Percentiles rank a stretch among this genome's conserved stretches.
phyloP scores from a whole-genome alignment of 2,113 vertebrate species.

The Calidris pygmaea region DNA sequence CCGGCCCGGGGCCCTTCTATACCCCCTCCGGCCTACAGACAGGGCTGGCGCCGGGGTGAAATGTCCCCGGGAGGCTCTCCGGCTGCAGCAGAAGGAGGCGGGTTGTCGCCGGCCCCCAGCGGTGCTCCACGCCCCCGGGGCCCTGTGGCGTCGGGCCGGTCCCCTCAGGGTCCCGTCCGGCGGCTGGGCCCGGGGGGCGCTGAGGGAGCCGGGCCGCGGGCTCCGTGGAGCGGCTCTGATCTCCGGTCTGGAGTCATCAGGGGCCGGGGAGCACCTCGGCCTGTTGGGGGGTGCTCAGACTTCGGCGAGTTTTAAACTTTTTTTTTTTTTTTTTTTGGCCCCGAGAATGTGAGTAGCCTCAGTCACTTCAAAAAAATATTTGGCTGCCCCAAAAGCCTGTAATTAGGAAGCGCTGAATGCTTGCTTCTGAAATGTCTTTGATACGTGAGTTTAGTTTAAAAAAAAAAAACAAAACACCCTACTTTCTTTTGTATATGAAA shows the following conservation, averaged over 20 bases:
- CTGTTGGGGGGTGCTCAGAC: accelerated
- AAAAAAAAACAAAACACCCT: too few species aligned
- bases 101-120: accelerated
- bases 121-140: neutral
- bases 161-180: neutral
- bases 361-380: neutral
- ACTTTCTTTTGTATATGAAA: accelerated
- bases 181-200: accelerated
- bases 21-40: accelerated
- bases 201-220: neutral
- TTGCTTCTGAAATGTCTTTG: accelerated
- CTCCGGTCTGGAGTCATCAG: accelerated
- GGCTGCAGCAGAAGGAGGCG: accelerated
- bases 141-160: accelerated
- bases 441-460: accelerated
- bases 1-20: accelerated
- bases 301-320: accelerated
- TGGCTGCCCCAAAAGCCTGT: accelerated
- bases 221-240: neutral
- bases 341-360: neutral
- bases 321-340: too few species aligned
- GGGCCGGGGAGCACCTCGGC: accelerated
- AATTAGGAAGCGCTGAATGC: neutral
- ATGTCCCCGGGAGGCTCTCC: accelerated
- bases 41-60: accelerated